Percentiles rank a stretch among this genome's conserved stretches.
These are phyloP conservation scores for Thinocorus orbignyianus DNA, from an alignment of 2,113 vertebrate genomes.

Conservation along the genomic window DNA sequence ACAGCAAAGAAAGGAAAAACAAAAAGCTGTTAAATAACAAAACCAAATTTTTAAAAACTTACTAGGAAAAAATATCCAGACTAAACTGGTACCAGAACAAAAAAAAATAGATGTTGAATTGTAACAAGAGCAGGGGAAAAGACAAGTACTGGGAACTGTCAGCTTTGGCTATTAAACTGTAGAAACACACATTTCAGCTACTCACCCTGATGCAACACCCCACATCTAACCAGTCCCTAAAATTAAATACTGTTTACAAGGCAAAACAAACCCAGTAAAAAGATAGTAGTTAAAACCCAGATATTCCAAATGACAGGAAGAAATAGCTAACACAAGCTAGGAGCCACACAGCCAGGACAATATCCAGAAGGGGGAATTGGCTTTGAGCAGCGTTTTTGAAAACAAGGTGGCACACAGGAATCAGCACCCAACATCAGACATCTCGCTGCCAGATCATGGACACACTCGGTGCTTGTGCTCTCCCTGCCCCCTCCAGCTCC, in stretches of 20 bases:
- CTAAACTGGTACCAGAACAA: neutral
- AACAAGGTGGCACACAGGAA: neutral
- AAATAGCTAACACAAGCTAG: neutral
- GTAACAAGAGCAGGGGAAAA: neutral
- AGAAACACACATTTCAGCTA: neutral
- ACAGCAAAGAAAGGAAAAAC: fast-evolving
- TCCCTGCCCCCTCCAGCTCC: neutral
- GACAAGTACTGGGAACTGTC: neutral
- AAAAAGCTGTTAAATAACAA: neutral
- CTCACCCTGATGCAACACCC: fast-evolving
- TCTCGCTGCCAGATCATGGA: neutral
- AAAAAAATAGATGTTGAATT: neutral
- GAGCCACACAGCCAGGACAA: neutral
- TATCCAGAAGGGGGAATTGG: neutral
- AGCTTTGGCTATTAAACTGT: neutral
- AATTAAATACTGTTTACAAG: neutral
- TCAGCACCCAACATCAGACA: neutral
- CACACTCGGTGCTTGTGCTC: neutral
- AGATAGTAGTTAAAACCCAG: neutral
- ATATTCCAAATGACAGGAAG: neutral
- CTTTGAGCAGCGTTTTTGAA: neutral
- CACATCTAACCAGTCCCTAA: neutral
- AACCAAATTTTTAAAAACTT: neutral
- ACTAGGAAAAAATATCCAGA: neutral
- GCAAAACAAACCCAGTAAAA: neutral